Evolutionary conservation across 2,797 vertebrate species (phyloP), one percentile per base, ranked within the genome.

Genomic region (Acropternis orthonyx): DNA sequence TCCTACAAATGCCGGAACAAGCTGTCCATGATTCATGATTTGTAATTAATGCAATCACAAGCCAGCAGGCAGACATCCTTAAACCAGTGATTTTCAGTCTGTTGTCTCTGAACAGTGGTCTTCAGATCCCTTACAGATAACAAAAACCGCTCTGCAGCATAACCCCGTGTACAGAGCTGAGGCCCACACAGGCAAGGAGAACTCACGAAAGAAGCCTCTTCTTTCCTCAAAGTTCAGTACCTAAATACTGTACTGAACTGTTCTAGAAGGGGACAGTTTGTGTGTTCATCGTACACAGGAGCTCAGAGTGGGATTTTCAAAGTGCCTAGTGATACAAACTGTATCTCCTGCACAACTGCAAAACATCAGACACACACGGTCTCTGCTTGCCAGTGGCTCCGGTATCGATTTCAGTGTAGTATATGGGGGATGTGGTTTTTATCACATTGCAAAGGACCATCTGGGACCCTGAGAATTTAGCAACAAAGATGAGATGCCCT

Each of bases 1-100:
- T 89, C 59, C 85, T 89, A 65, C 28, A 73, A 91, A 80, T 26
- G 48, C 75, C 67, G 67, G 65, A 79, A 88, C 61, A 93, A 82
- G 32, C 48, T 77, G 48, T 55, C 75, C 7, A 3, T 88, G 81
- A 94, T 88, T 85, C 75, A 63, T 63, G 37, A 59, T 75, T 79
- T 83, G 28, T 56, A 87, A 77, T 91, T 76, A 92, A 63, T 34
- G 12, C 19, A 85, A 56, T 77, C 75, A 63, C 34, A 92, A 49
- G 41, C 56, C 41, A 46, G 28, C 15, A 67, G 43, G 63, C 59
- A 78, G 48, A 32, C 37, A 34, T 49, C 54, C 61, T 74, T 63
- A 77, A 91, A 65, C 2, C 5, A 46, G 21, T 37, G 24, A 34
- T 88, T 93, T 79, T 76, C 68, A 91, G 52, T 28, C 63, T 63